A percentile compares a stretch with the other conserved stretches of the same genome.
phyloP scores from a whole-genome alignment of 2,113 vertebrate genomes.

The Gallinago paraguaiae region DNA sequence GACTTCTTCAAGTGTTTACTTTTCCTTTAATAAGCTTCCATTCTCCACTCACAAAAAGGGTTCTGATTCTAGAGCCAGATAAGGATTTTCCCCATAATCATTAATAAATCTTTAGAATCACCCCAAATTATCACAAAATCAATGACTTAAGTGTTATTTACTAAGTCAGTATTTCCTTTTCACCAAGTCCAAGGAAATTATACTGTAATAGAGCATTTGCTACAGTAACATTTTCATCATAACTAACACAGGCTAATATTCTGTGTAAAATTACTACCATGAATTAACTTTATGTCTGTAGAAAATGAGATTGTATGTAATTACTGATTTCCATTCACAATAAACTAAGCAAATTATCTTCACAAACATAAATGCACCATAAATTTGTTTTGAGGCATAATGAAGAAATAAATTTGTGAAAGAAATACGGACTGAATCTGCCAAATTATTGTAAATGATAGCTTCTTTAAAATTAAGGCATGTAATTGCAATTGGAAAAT shows the following conservation, averaged over 20 bases:
- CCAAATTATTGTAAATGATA: conserved; percentile 84
- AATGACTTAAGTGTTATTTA: conserved; percentile 52
- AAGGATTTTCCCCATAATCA: not conserved
- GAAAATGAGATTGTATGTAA: conserved; percentile 83
- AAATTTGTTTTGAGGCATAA: conserved; percentile 85
- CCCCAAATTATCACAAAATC: conserved; percentile 43
- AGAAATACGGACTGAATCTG: conserved; percentile 83
- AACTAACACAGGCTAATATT: conserved; percentile 80
- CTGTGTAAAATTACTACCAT: conserved; percentile 81
- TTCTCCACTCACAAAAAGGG: not conserved
- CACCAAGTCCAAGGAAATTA: conserved; percentile 64
- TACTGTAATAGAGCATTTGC: conserved; percentile 63
- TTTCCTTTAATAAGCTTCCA: not conserved
- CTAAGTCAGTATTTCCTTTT: conserved; percentile 65
- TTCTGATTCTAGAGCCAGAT: not conserved
- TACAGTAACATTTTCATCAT: conserved; percentile 76
- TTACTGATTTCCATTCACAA: conserved; percentile 86
- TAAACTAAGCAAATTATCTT: conserved; percentile 86
- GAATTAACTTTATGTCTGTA: conserved; percentile 84
- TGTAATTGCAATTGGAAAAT: conserved; percentile 83
- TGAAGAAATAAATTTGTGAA: conserved; percentile 86
- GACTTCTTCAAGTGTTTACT: not conserved
- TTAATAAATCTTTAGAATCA: conserved; percentile 7
- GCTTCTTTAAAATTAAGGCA: conserved; percentile 83
- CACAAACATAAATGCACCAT: conserved; percentile 79